phyloP scores from a whole-genome alignment of 1,140 invertebrate genomes.

The Pseudachorutes palmiensis region DNA sequence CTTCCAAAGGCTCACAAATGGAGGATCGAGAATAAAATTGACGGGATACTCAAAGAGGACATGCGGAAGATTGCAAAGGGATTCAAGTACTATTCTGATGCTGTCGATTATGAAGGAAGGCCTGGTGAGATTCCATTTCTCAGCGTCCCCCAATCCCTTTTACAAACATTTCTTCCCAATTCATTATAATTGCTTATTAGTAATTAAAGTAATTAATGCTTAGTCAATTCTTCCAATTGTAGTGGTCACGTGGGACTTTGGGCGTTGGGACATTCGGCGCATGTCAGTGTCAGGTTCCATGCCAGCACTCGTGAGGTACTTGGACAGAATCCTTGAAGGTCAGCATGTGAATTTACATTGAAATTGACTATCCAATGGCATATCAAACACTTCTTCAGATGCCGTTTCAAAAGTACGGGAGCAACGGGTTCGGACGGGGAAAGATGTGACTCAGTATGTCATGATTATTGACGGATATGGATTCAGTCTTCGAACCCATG shows the following conservation, averaged over 20 bases:
- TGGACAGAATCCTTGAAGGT: constrained; percentile 4
- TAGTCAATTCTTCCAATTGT: background rate
- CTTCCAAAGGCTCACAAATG: constrained; percentile 1
- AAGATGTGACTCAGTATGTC: constrained; percentile 9
- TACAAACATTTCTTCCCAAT: background rate
- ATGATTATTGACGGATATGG: constrained; percentile 5
- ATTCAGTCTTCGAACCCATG: background rate
- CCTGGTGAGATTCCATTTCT: background rate
- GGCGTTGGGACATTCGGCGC: background rate
- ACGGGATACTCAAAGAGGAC: background rate
- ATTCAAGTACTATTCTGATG: constrained; percentile 1
- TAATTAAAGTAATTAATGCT: background rate
- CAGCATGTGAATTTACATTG: background rate
- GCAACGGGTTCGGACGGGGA: background rate
- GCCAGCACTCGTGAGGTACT: background rate
- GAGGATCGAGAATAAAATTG: constrained; percentile 3
- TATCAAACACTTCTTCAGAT: background rate
- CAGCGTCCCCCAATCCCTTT: background rate
- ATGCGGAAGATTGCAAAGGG: background rate
- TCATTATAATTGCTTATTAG: too few relatives aligned
- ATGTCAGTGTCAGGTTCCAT: background rate
- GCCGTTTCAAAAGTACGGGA: background rate
- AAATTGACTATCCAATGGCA: background rate
- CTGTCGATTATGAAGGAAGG: background rate
- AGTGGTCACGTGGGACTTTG: constrained; percentile 8